Conservation (phyloP, 1,140 invertebrate species). For the Cecropterus lyciades region DNA sequence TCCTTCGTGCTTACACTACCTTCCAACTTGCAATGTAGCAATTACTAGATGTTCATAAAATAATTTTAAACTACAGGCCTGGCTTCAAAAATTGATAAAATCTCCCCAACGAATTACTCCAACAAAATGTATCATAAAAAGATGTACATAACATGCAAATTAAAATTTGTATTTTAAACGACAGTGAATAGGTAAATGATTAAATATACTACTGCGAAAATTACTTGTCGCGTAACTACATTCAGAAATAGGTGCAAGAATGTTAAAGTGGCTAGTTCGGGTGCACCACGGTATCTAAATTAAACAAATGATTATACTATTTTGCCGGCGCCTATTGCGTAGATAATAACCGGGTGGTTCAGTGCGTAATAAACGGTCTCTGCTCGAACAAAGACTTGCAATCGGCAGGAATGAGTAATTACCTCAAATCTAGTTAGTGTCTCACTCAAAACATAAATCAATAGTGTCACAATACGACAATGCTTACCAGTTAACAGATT, state of each 20-base stretch:
- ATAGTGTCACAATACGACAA: constrained; percentile 32
- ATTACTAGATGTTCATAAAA: too few relatives aligned
- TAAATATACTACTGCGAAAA: neutral
- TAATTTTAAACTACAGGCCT: too few relatives aligned
- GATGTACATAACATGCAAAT: too few relatives aligned
- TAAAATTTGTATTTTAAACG: too few relatives aligned
- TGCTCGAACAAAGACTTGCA: constrained; percentile 30
- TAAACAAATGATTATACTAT: constrained; percentile 29
- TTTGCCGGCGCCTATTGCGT: constrained; percentile 25
- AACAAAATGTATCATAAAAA: too few relatives aligned
- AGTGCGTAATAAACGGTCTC: constrained; percentile 26
- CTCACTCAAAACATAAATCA: constrained; percentile 34
- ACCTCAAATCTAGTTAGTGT: constrained; percentile 36
- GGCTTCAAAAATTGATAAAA: too few relatives aligned
- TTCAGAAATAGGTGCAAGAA: constrained; percentile 20
- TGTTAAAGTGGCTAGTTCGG: constrained; percentile 17
- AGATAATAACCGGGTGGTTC: constrained; percentile 31
- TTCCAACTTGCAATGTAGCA: too few relatives aligned
- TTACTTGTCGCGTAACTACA: constrained; percentile 7
- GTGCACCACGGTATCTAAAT: constrained; percentile 21
- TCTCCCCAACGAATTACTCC: too few relatives aligned
- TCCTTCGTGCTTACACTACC: too few relatives aligned
- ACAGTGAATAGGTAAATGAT: too few relatives aligned
- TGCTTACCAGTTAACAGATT: constrained; percentile 15
- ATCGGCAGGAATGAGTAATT: constrained; percentile 35